Conservation (phyloP, 2,888 invertebrate species). For the Eutolmus rufibarbis region DNA sequence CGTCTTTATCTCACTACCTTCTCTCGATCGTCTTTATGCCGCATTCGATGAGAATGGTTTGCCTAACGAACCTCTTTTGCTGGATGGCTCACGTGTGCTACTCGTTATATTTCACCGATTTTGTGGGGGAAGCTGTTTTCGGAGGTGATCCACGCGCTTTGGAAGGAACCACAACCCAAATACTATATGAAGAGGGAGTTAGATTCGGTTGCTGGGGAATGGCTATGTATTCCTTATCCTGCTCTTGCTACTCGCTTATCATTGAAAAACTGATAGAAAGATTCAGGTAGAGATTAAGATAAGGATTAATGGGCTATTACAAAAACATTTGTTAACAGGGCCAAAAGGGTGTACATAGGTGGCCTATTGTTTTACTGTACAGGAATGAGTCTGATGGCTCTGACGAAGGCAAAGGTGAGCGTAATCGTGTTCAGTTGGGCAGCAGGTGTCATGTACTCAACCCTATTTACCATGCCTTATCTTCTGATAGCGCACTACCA, state of each 20-base stretch:
- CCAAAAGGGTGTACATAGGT: conserved; percentile 85
- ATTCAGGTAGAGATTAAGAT: conserved; percentile 65
- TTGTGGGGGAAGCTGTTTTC: conserved; percentile 67
- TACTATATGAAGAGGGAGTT: conserved; percentile 87
- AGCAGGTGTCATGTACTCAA: conserved; percentile 97
- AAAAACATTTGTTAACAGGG: conserved; percentile 65
- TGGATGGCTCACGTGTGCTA: conserved; percentile 99
- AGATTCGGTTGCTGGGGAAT: conserved; percentile 96
- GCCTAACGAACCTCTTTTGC: conserved; percentile 92
- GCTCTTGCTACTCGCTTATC: conserved; percentile 87
- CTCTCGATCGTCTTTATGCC: conserved; percentile 94
- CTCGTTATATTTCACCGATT: conserved; percentile 95
- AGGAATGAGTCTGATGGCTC: conserved; percentile 88
- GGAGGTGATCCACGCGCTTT: conserved; percentile 69
- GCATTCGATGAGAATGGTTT: conserved; percentile 81
- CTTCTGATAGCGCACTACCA: conserved; percentile 93
- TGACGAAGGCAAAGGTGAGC: conserved; percentile 76
- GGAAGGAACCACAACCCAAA: conserved; percentile 70
- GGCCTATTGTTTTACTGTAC: conserved; percentile 87
- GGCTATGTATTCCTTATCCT: conserved; percentile 94
- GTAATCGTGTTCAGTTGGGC: conserved; percentile 91
- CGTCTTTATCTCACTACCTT: conserved; percentile 79
- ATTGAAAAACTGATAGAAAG: conserved; percentile 86
- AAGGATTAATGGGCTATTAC: neutral
- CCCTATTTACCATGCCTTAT: conserved; percentile 96